Evolutionary conservation across 2,888 invertebrate species (phyloP), one percentile per base, ranked within the genome.

Genomic region (Chymomyza amoena): DNA sequence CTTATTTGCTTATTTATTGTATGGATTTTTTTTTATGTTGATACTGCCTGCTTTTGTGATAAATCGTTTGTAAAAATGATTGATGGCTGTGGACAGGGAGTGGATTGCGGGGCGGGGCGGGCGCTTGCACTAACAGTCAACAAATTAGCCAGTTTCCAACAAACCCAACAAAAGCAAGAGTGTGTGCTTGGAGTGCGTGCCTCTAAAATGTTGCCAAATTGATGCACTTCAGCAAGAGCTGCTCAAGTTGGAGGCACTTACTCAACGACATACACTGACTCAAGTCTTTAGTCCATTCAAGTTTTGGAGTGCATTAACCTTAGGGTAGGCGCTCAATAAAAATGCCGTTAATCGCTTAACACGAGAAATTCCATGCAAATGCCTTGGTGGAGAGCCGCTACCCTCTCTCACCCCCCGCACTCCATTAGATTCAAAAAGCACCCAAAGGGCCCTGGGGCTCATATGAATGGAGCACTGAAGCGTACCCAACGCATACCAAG

Each of bases 21-120:
- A 39, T 61, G 70, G 61, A 64, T 68, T 64, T 13, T 39, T 39
- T 45, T 45, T 45, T 32, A 32, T 32, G 2, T 32, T 32, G 32
- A n/a, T n/a, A n/a, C 32, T 45, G 39, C 71, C 72, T 77, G 70
- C 70, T 66, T 66, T 76, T 69, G 77, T 87, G 86, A 89, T 89
- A 86, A 86, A 87, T 86, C 81, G 85, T 70, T 85, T 82, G 81
- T 82, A 78, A 82, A 81, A 83, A 87, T 88, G 87, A 86, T 87
- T 86, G 86, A 87, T 87, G 78, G 71, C 16, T 28, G 18, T 45
- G 32, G 5, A 6, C 28, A 32, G 39, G 39, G 32, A 16, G 51
- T 4, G 45, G 3, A 5, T n/a, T n/a, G n/a, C n/a, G n/a, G n/a
- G n/a, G n/a, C n/a, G n/a, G n/a, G n/a, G 56, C 45, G 6, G 50